Conservation (phyloP, 1,140 invertebrate species). For the Brachionus koreanus region DNA sequence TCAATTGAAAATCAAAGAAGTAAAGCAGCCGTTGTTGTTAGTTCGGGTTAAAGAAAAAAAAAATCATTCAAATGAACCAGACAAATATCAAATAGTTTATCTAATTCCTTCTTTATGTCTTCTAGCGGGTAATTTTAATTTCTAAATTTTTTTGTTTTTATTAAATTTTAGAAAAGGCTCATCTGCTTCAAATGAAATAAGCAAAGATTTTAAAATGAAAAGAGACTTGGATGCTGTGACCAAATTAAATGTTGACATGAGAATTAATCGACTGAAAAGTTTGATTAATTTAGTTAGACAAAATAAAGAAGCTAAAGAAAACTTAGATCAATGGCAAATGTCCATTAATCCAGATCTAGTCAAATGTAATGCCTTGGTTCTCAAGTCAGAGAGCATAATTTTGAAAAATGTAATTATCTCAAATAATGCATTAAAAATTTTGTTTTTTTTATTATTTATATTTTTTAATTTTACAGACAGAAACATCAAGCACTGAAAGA, state of each 20-base stretch:
- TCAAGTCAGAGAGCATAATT: background rate
- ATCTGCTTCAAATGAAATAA: background rate
- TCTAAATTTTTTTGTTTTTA: background rate
- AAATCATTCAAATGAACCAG: background rate
- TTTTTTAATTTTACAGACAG: background rate
- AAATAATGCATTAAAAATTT: background rate
- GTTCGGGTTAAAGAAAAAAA: background rate
- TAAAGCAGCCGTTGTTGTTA: conserved; percentile 4
- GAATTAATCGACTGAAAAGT: background rate
- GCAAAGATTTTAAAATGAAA: background rate
- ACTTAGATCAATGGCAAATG: conserved; percentile 69
- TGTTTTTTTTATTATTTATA: background rate
- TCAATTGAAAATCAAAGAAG: conserved; percentile 1
- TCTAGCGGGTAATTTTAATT: background rate
- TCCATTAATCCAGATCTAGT: background rate
- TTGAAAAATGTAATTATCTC: conserved; percentile 3
- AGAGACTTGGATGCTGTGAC: conserved; percentile 28
- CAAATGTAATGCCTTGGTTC: background rate
- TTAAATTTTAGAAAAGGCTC: background rate
- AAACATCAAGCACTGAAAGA: background rate
- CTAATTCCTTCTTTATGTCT: conserved; percentile 18
- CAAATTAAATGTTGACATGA: background rate
- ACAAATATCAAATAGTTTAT: background rate
- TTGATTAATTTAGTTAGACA: background rate
- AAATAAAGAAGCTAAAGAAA: conserved; percentile 61